Percentiles rank a stretch among this genome's conserved stretches.
Evolutionary conservation across 2,888 invertebrate genomes (phyloP).

Genomic region (Hemaris fuciformis): DNA sequence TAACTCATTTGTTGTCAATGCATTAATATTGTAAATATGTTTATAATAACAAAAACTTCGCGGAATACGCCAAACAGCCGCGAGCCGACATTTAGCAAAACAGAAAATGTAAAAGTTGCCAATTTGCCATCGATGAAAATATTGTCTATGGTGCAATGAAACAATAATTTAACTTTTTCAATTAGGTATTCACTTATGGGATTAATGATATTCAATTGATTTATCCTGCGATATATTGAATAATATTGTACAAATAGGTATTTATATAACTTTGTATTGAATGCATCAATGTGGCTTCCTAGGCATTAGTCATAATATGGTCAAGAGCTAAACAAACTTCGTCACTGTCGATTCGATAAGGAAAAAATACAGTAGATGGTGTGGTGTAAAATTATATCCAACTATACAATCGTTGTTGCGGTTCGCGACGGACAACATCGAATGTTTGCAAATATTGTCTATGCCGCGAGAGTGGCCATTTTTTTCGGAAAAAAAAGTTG

Average conservation of each 20-base stretch:
- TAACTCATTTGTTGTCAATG: constrained; percentile 31
- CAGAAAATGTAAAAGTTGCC: constrained; percentile 25
- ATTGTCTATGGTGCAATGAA: constrained; percentile 40
- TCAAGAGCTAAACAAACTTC: background rate
- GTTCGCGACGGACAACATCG: background rate
- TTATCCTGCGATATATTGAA: too few species aligned
- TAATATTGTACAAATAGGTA: background rate
- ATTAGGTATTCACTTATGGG: too few species aligned
- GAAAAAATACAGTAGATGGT: background rate
- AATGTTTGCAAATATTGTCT: constrained; percentile 29
- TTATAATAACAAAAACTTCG: constrained; percentile 68
- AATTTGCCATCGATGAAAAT: constrained; percentile 27
- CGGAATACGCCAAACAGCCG: constrained; percentile 68
- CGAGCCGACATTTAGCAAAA: constrained; percentile 60
- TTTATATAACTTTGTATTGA: background rate
- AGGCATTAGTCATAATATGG: background rate
- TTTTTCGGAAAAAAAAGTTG: constrained; percentile 56
- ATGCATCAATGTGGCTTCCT: background rate
- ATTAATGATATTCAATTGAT: too few species aligned
- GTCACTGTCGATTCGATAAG: background rate
- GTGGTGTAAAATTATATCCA: background rate
- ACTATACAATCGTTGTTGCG: background rate
- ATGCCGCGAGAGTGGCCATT: constrained; percentile 53
- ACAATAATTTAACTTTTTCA: too few species aligned
- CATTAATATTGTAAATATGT: constrained; percentile 18